phyloP scores from a whole-genome alignment of 2,797 vertebrate species.

The Periparus ater region DNA sequence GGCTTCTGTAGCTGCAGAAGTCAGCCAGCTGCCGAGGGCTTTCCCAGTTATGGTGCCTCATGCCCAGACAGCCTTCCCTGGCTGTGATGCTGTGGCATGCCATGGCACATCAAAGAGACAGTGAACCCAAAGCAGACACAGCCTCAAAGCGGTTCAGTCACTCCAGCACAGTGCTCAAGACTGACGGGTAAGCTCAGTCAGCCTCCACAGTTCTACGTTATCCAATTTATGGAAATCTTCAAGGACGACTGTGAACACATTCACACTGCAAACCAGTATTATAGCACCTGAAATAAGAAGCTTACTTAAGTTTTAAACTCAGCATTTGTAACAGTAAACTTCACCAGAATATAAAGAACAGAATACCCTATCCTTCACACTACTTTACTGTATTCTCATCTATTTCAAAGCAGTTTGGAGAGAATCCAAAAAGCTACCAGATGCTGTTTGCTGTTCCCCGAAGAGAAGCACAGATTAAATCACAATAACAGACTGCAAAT shows the following conservation, averaged over 20 bases:
- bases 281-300: not conserved
- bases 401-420: conserved; percentile 48
- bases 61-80: not conserved
- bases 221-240: not conserved
- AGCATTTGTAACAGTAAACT: not conserved
- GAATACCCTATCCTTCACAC: not conserved
- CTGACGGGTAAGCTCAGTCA: not conserved
- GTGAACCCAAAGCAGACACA: not conserved
- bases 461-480: conserved; percentile 39
- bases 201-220: not conserved
- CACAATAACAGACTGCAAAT: conserved; percentile 37
- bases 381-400: not conserved
- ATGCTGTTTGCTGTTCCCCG: conserved; percentile 35
- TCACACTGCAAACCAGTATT: not conserved
- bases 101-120: not conserved
- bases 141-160: accelerated
- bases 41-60: not conserved
- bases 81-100: not conserved
- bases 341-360: not conserved
- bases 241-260: not conserved
- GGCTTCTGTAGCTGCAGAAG: not conserved
- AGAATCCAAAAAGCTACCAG: conserved; percentile 52
- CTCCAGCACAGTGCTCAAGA: not conserved
- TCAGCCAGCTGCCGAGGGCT: not conserved
- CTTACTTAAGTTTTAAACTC: not conserved